Conservation (phyloP, 2,797 vertebrate genomes). For the Xiphophorus birchmanni region DNA sequence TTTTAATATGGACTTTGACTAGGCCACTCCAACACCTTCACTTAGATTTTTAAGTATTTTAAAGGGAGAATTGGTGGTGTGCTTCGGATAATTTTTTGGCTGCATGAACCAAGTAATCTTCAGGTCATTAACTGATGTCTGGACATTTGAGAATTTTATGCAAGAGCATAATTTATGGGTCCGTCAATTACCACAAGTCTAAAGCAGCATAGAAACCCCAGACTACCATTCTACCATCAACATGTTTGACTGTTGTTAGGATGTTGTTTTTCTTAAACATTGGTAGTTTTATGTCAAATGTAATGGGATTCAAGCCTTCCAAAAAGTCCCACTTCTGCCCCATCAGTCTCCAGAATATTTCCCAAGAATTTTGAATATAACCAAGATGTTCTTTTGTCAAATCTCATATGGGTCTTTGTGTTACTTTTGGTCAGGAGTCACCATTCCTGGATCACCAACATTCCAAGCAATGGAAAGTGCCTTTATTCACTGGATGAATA, state of each 20-base stretch:
- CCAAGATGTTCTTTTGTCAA: not conserved
- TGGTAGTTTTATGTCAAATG: not conserved
- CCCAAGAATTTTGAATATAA: not conserved
- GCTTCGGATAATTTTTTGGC: not conserved
- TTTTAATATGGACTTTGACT: not conserved
- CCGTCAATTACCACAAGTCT: not conserved
- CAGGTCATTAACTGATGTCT: not conserved
- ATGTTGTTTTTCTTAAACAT: not conserved
- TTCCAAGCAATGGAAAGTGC: not conserved
- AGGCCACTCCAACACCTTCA: not conserved
- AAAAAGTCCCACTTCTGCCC: not conserved
- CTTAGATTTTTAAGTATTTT: not conserved
- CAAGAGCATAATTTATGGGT: not conserved
- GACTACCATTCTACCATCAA: not conserved
- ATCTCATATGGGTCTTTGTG: not conserved
- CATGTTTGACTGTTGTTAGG: not conserved
- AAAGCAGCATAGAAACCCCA: not conserved
- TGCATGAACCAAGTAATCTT: not conserved
- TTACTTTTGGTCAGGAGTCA: not conserved
- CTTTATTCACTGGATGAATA: not conserved
- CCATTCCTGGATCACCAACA: not conserved
- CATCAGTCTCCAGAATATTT: not conserved
- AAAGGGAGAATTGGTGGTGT: not conserved
- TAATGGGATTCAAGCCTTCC: not conserved
- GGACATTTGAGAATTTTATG: not conserved